Base-by-base conservation (phyloP, 2,888 invertebrate species). In the Teleogryllus oceanicus region DNA sequence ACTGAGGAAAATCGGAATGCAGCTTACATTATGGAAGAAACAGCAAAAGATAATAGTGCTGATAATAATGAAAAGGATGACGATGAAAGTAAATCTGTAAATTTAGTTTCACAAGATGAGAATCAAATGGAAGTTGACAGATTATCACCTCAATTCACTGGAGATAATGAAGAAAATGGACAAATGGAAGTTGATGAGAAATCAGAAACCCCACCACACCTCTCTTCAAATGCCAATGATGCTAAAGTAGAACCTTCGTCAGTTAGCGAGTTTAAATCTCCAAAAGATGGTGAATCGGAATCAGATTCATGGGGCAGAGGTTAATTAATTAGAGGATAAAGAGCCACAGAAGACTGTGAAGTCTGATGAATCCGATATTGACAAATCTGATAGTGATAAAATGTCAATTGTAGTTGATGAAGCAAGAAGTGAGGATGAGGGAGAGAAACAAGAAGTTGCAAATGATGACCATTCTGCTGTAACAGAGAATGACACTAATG, bases 311-410 rank as follows among this genome's bases (percentile, higher is more conserved):
- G n/a, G n/a, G n/a, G n/a, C n/a, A n/a, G n/a, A n/a, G n/a, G n/a
- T n/a, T n/a, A n/a, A n/a, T n/a, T n/a, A n/a, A n/a, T n/a, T n/a
- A n/a, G n/a, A 79, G 20, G 76, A 80, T 75, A 78, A 81, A 20
- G 20, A 13, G 75, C 75, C 75, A 4, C 21, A 13, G 21, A 21
- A 75, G 21, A 13, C 13, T 21, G 75, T 21, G 2, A 75, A 79
- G 74, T 21, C 51, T 74, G 78, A 49, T 49, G 87, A 86, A 83
- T 86, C 85, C 77, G 87, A 85, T 80, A 89, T 88, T 81, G 90
- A 90, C 82, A 91, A 90, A 87, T 91, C 91, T 85, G 88, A 88
- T 80, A 91, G 91, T 87, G 91, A 91, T 82, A 91, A 91, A 85
- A 85, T 90, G 81, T 90, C 90, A 77, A 89, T 90, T 84, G 91